A percentile compares a stretch with the other conserved stretches of the same genome.
Conservation (phyloP, 1,140 invertebrate genomes). For the Hormaphis cornu region DNA sequence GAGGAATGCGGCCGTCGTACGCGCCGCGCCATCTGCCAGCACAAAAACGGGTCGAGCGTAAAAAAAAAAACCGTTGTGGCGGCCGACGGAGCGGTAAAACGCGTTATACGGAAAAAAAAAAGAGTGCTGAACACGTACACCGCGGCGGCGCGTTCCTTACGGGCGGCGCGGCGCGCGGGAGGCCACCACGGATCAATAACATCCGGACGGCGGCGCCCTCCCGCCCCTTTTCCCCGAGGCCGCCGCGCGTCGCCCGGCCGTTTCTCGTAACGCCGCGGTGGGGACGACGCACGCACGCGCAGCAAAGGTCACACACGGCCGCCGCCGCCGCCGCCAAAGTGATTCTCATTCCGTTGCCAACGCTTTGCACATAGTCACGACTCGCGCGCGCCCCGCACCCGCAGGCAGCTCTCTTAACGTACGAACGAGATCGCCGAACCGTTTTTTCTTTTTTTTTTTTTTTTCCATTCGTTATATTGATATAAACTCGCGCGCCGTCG, state of each 20-base stretch:
- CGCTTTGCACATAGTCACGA: conserved; percentile 31
- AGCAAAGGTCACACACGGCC: conserved; percentile 26
- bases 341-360: conserved; percentile 30
- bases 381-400: no score
- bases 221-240: conserved; percentile 17
- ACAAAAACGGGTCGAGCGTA: background rate
- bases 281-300: background rate
- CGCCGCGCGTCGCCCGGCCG: background rate
- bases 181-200: conserved; percentile 31
- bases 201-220: conserved; percentile 9
- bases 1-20: background rate
- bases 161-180: background rate
- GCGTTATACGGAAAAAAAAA: background rate
- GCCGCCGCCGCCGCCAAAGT: conserved; percentile 28
- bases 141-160: background rate
- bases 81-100: background rate
- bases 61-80: background rate
- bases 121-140: background rate
- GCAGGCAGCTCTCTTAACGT: conserved; percentile 27
- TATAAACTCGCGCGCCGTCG: background rate
- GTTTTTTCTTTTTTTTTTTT: conserved; percentile 11
- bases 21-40: conserved; percentile 18
- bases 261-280: conserved; percentile 14
- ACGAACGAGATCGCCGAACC: conserved; percentile 25
- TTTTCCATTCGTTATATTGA: background rate